Evolutionary conservation across 2,113 vertebrate species (phyloP), one percentile per base, ranked within the genome.

Genomic region (Microtus pennsylvanicus): DNA sequence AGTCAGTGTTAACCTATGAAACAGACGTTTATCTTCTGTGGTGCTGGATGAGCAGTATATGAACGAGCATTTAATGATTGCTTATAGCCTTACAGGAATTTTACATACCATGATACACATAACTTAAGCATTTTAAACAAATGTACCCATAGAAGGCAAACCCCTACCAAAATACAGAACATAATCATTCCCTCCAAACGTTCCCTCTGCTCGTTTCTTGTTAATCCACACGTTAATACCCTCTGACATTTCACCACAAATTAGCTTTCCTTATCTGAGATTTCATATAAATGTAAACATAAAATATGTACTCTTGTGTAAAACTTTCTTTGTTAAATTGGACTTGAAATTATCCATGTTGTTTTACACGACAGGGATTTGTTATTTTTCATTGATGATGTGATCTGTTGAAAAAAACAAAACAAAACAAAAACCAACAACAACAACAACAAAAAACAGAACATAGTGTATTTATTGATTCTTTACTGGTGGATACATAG

Each of bases 221-320:
- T 63, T 83, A 52, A 45, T 91, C 33, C 52, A 63, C 70, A 63
- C 7, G 74, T 82, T 47, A 28, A 67, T 45, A 74, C 11, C 38
- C 65, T 52, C 85, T 80, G 28, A 63, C 45, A 28, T 77, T 26
- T 19, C 63, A 77, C 12, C 8, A 80, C 26, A 72, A 55, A 83
- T 85, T 75, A 50, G n/a, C 61, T 94, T 65, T 94, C 3, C 19
- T 78, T 92, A 58, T 35, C 33, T 90, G 67, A 26, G 58, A 75
- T 69, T 89, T 75, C 78, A 80, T 69, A 89, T 38, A 94, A 75
- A 92, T 63, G 38, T 28, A 61, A 94, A 80, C 28, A 75, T 67
- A 50, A 78, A 86, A 24, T 88, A 74, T 12, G 4, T 33, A 42
- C 45, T 94, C 61, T 72, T 65, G 30, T 58, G 21, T 65, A 80